phyloP scores from a whole-genome alignment of 2,797 vertebrate genomes.

The Echeneis naucrates region DNA sequence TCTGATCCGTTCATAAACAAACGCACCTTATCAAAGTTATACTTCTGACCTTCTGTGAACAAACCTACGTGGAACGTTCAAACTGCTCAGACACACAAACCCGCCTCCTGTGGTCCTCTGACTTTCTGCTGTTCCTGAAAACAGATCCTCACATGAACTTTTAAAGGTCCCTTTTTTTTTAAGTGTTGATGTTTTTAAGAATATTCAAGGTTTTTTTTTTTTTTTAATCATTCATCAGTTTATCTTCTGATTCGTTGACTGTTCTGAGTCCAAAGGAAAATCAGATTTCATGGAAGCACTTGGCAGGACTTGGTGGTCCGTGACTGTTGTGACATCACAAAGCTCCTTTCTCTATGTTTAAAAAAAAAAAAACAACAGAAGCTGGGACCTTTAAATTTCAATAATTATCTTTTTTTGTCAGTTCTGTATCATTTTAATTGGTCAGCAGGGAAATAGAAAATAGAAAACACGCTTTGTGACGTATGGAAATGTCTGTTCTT shows the following conservation, averaged over 20 bases:
- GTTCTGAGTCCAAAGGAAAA: no score
- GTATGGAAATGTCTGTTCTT: not conserved
- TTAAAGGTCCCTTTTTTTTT: no score
- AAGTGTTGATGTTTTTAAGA: no score
- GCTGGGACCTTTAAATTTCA: not conserved
- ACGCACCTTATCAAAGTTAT: conserved; percentile 65
- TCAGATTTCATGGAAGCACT: no score
- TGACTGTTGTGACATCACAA: no score
- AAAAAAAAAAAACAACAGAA: no score
- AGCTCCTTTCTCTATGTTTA: no score
- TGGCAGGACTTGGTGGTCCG: no score
- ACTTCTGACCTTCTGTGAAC: conserved; percentile 67
- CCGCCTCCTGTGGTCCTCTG: conserved; percentile 19
- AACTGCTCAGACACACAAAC: conserved; percentile 26
- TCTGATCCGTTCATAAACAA: conserved; percentile 41
- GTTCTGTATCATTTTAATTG: not conserved
- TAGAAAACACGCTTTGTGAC: not conserved
- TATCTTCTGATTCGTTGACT: no score
- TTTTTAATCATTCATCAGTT: no score
- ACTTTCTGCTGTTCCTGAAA: conserved; percentile 18
- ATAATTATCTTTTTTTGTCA: not conserved
- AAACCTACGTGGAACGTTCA: conserved; percentile 36
- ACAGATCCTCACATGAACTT: no score
- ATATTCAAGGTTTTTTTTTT: no score
- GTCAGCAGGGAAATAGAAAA: not conserved